A percentile compares a stretch with the other conserved stretches of the same genome.
These are phyloP conservation scores for Pelodytes ibericus DNA, from an alignment of 2,797 vertebrate genomes.

Conservation along the genomic window DNA sequence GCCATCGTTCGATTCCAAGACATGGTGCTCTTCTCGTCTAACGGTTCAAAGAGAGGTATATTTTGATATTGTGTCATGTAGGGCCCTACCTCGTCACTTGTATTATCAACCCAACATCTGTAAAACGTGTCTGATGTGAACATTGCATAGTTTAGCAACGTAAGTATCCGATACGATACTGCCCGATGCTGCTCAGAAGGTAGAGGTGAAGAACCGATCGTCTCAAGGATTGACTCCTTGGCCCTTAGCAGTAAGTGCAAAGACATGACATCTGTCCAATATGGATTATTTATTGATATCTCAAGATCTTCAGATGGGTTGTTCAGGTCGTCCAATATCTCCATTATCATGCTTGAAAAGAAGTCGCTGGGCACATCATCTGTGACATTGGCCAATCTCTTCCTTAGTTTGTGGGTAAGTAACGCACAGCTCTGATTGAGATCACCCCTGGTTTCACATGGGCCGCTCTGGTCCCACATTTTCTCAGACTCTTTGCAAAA, in stretches of 20 bases:
- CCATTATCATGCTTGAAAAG: constrained; percentile 65
- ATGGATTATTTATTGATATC: constrained; percentile 67
- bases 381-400: constrained; percentile 46
- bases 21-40: not conserved
- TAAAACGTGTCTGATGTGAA: constrained; percentile 71
- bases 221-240: constrained; percentile 64
- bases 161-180: constrained; percentile 59
- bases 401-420: constrained; percentile 50
- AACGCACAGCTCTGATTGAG: constrained; percentile 63
- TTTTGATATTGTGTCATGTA: constrained; percentile 54
- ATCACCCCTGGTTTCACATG: not conserved
- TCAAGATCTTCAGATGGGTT: constrained; percentile 62
- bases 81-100: constrained; percentile 57
- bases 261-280: constrained; percentile 75
- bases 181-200: constrained; percentile 58
- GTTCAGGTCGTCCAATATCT: constrained; percentile 71
- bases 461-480: constrained; percentile 25
- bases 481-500: constrained; percentile 63
- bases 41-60: constrained; percentile 18
- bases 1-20: not conserved
- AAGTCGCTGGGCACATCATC: not conserved
- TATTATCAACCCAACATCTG: constrained; percentile 75
- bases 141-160: constrained; percentile 67
- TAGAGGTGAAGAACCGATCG: not conserved
- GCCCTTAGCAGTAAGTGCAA: constrained; percentile 72